Percentiles rank a stretch among this genome's conserved stretches.
phyloP scores from a whole-genome alignment of 1,140 invertebrate genomes.

The Zeugodacus cucurbitae region DNA sequence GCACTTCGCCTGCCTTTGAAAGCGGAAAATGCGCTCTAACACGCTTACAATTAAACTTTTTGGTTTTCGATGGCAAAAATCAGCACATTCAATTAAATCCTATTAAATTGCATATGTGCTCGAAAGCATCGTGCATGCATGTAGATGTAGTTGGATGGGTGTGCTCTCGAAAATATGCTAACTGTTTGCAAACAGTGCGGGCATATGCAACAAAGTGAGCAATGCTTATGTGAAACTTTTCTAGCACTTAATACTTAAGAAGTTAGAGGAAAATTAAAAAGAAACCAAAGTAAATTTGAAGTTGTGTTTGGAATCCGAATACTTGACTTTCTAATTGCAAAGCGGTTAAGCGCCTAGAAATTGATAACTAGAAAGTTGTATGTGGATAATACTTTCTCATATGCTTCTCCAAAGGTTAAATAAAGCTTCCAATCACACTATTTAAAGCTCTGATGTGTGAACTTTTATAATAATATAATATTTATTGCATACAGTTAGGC shows the following conservation, averaged over 20 bases:
- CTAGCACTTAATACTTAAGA: neutral
- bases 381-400: too few relatives aligned
- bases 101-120: neutral
- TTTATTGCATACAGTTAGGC: neutral
- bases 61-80: neutral
- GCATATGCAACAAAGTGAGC: neutral
- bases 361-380: too few relatives aligned
- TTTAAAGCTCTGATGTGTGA: too few relatives aligned
- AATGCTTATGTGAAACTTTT: neutral
- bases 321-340: neutral
- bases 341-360: neutral
- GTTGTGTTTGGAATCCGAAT: neutral
- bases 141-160: neutral
- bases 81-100: slow-evolving; percentile 6
- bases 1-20: neutral
- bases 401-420: too few relatives aligned
- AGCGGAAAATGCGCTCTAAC: neutral
- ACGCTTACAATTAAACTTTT: slow-evolving; percentile 24
- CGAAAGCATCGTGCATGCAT: neutral
- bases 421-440: too few relatives aligned
- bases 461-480: too few relatives aligned
- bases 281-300: neutral
- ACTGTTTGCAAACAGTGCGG: neutral
- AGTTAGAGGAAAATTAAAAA: neutral
- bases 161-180: neutral